phyloP scores from a whole-genome alignment of 2,113 vertebrate genomes.

The Limnothrissa miodon region DNA sequence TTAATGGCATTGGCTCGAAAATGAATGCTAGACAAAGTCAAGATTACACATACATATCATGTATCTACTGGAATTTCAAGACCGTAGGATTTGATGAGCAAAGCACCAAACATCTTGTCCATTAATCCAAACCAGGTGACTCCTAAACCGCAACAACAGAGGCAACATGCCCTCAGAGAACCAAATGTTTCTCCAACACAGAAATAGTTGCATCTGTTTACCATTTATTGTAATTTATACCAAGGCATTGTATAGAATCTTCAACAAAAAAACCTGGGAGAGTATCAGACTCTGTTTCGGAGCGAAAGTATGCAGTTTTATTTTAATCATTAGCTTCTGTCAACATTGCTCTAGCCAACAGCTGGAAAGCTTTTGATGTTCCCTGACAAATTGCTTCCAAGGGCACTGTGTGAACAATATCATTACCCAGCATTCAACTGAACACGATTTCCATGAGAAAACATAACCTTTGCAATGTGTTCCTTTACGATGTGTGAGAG shows the following conservation, averaged over 20 bases:
- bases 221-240: slow-evolving; percentile 64
- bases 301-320: slow-evolving; percentile 36
- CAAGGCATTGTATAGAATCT: slow-evolving; percentile 53
- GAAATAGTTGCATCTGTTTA: slow-evolving; percentile 58
- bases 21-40: not conserved
- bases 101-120: slow-evolving; percentile 44
- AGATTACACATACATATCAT: slow-evolving; percentile 13
- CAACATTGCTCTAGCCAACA: slow-evolving; percentile 40
- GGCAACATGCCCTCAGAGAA: slow-evolving; percentile 44
- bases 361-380: slow-evolving; percentile 25
- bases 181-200: slow-evolving; percentile 50
- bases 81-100: slow-evolving; percentile 42
- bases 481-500: not conserved
- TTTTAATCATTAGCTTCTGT: slow-evolving; percentile 48
- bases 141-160: slow-evolving; percentile 55
- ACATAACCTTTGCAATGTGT: not conserved
- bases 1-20: not conserved
- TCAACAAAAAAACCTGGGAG: slow-evolving; percentile 47
- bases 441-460: slow-evolving; percentile 11
- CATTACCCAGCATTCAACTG: slow-evolving; percentile 22
- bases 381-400: slow-evolving; percentile 26
- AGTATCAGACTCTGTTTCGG: slow-evolving; percentile 38
- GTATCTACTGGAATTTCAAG: slow-evolving; percentile 23
- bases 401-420: slow-evolving; percentile 20
- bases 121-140: slow-evolving; percentile 62